Conservation (phyloP, 2,888 invertebrate species). For the Unio delphinus region DNA sequence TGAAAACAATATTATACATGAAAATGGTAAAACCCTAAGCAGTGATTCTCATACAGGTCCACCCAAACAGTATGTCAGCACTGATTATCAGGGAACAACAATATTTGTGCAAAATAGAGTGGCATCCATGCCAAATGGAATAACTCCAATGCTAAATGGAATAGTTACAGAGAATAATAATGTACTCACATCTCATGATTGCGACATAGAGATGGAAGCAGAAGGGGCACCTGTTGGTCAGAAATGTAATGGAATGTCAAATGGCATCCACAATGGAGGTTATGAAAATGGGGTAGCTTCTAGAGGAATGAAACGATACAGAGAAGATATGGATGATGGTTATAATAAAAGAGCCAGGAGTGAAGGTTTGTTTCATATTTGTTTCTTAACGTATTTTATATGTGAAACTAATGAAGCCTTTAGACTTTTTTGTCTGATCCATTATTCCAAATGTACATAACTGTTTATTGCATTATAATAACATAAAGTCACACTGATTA, state of each 20-base stretch:
- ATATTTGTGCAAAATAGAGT: no score
- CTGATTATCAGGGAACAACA: no score
- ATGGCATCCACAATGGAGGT: slow-evolving; percentile 18
- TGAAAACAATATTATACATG: no score
- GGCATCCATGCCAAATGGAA: no score
- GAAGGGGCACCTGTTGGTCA: slow-evolving; percentile 14
- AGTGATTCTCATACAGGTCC: no score
- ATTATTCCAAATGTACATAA: no score
- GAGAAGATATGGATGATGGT: slow-evolving; percentile 50
- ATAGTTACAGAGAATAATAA: slow-evolving; percentile 17
- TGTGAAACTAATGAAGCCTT: no score
- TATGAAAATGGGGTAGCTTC: slow-evolving; percentile 31
- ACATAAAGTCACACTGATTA: no score
- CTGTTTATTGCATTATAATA: no score
- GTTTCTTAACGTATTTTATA: not conserved
- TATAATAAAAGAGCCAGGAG: slow-evolving; percentile 36
- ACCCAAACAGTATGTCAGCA: no score
- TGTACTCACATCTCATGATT: slow-evolving; percentile 24
- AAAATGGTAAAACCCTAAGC: no score
- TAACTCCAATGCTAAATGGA: slow-evolving; percentile 1
- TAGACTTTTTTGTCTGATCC: no score
- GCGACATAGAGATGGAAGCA: slow-evolving; percentile 39
- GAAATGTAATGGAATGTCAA: slow-evolving; percentile 17
- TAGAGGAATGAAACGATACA: slow-evolving; percentile 52
- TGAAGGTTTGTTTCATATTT: slow-evolving; percentile 22